Base-by-base conservation (phyloP, 2,113 vertebrate genomes). In the Ciconia maguari region DNA sequence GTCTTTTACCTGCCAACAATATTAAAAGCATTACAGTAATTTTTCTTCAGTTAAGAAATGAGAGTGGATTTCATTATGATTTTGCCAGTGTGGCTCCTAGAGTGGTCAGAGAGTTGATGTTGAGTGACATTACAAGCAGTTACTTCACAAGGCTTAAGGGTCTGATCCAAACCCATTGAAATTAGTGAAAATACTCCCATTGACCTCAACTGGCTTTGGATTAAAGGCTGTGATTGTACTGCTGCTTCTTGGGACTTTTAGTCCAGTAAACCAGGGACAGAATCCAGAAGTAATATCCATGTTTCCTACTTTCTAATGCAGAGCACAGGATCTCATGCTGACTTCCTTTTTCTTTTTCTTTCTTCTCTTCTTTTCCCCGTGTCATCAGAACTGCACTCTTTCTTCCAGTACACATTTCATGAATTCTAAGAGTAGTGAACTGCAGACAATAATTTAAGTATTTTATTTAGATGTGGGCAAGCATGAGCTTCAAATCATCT, bases 81-180 rank as follows among this genome's bases (percentile, higher is more conserved):
- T 87, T 95, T 87, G 42, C 65, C 68, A 89, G 4, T 80, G 85
- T 93, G 34, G 32, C 71, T 94, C 16, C 68, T 81, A 27, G 51
- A 93, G 55, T 78, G 68, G 60, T 80, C 79, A 88, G 55, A 64
- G 20, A 77, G 27, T 52, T 95, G 71, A 92, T 78, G 72, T 1
- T 92, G 93, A 96, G 64, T 88, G 94, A 77, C 49, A 52, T 95
- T 85, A 74, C 58, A 94, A 84, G 81, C 44, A 87, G 66, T 91
- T 85, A 32, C 64, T 93, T 96, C 83, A 70, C 42, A 54, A 78
- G 72, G 79, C 71, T 93, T 89, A 71, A 62, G 68, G 41, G 34
- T 93, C 75, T 89, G 78, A 79, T 96, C 85, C 90, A 96, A 94
- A 92, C 68, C 82, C 38, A 90, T 83, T 92, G 87, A 95, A 96